Evolutionary conservation across 2,888 invertebrate genomes (phyloP), one percentile per base, ranked within the genome.

Genomic region (Patella depressa): DNA sequence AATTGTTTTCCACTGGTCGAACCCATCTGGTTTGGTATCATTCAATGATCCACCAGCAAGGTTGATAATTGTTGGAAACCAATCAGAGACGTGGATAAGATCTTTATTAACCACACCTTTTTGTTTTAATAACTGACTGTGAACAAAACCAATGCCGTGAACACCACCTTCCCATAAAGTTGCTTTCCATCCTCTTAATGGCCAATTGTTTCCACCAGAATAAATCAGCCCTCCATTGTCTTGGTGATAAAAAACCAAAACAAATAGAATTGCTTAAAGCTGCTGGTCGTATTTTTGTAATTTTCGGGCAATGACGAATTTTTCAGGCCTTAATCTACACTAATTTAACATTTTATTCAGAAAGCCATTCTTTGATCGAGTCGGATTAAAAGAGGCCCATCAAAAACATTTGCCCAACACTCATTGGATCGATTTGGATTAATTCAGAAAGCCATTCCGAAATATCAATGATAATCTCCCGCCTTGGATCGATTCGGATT

Each of bases 151-250:
- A 5, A 90, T 88, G 2, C 89, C 91, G 59, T 84, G 84, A 79
- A 89, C 85, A 2, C 91, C 91, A 34, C 91, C 91, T 75, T 91
- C 91, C 90, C 90, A 91, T 15, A 90, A 80, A 1, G 90, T 88
- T 7, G 75, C 86, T 78, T 91, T 91, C 88, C 88, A 89, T 12
- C 91, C 90, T 53, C 90, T 75, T 15, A 90, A 83, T 0, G 91
- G 91, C 86, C 87, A 90, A 82, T 91, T 91, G 82, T 89, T 90
- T 11, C 91, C 91, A 3, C 91, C 90, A 53, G 80, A 84, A 14
- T 79, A 77, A 19, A 90, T 83, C 82, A 90, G 88, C 12, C 91
- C 91, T 4, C 91, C 91, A 83, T 91, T 91, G 79, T 91, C 98
- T 90, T 83, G 29, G 79, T 76, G 78, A 53, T 76, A n/a, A 72